phyloP scores from a whole-genome alignment of 2,797 vertebrate genomes.

The Trematomus bernacchii region DNA sequence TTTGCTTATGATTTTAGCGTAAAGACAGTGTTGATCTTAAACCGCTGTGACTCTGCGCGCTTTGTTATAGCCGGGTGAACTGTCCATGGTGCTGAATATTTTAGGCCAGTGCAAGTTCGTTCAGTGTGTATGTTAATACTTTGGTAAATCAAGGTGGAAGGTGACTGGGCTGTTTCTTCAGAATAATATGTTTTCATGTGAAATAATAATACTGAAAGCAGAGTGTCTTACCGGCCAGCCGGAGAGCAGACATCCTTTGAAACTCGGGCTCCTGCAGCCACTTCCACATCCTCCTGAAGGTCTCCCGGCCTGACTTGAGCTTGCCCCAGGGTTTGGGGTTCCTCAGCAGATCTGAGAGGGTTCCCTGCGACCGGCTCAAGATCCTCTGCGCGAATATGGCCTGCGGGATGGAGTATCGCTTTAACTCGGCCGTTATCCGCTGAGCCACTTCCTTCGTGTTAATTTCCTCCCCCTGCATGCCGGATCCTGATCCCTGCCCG shows the following conservation, averaged over 20 bases:
- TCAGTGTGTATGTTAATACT: constrained; percentile 19
- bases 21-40: fast-evolving
- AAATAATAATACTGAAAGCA: constrained; percentile 10
- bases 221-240: constrained; percentile 91
- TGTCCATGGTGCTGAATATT: constrained; percentile 75
- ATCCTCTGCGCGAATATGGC: constrained; percentile 98
- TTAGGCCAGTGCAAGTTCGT: constrained; percentile 16
- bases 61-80: constrained; percentile 33
- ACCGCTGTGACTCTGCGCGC: constrained; percentile 13
- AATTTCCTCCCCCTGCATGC: constrained; percentile 94
- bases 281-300: constrained; percentile 99
- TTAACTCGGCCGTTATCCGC: constrained; percentile 96
- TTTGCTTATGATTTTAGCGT: constrained; percentile 3
- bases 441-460: constrained; percentile 99
- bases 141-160: background rate
- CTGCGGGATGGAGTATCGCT: constrained; percentile 98
- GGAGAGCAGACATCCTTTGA: constrained; percentile 96
- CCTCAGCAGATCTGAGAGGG: constrained; percentile 96
- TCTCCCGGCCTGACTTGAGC: constrained; percentile 98
- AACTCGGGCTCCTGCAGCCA: constrained; percentile 99
- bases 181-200: constrained; percentile 24
- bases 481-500: constrained; percentile 85
- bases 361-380: constrained; percentile 97
- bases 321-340: constrained; percentile 99
- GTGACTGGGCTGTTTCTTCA: background rate